Evolutionary conservation across 2,888 invertebrate species (phyloP).

Genomic region (Troides aeacus): DNA sequence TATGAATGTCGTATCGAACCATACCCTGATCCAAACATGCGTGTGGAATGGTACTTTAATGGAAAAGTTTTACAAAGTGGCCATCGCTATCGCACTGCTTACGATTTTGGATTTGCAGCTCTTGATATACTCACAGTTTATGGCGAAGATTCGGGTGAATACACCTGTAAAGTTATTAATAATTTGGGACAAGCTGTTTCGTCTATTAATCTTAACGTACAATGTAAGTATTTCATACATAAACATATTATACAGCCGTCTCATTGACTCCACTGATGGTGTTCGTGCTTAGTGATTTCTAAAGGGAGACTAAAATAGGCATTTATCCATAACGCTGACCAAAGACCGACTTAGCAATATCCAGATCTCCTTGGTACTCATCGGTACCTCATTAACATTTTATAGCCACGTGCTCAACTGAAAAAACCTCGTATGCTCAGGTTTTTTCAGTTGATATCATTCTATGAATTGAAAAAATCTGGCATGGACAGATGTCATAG

Average conservation of each 20-base stretch:
- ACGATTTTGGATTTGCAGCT: slow-evolving; percentile 98
- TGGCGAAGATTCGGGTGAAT: slow-evolving; percentile 96
- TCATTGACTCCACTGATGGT: too few relatives aligned
- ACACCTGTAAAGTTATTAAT: slow-evolving; percentile 93
- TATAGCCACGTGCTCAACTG: too few relatives aligned
- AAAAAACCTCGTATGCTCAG: too few relatives aligned
- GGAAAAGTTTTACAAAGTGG: slow-evolving; percentile 92
- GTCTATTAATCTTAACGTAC: slow-evolving; percentile 88
- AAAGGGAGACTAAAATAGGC: too few relatives aligned
- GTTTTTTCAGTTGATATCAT: too few relatives aligned
- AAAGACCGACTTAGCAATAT: too few relatives aligned
- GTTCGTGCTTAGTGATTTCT: too few relatives aligned
- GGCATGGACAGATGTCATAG: too few relatives aligned
- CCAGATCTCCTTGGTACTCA: too few relatives aligned
- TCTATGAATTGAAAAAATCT: too few relatives aligned
- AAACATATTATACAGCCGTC: background rate
- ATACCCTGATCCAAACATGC: slow-evolving; percentile 92
- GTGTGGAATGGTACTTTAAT: slow-evolving; percentile 96
- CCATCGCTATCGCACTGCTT: slow-evolving; percentile 95
- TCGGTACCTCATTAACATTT: too few relatives aligned
- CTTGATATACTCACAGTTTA: slow-evolving; percentile 96
- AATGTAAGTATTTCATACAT: slow-evolving; percentile 80
- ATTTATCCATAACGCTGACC: too few relatives aligned
- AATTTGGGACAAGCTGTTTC: slow-evolving; percentile 91
- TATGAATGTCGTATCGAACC: slow-evolving; percentile 96